Conservation (phyloP, 2,888 invertebrate species). For the Heliconius charithonia region DNA sequence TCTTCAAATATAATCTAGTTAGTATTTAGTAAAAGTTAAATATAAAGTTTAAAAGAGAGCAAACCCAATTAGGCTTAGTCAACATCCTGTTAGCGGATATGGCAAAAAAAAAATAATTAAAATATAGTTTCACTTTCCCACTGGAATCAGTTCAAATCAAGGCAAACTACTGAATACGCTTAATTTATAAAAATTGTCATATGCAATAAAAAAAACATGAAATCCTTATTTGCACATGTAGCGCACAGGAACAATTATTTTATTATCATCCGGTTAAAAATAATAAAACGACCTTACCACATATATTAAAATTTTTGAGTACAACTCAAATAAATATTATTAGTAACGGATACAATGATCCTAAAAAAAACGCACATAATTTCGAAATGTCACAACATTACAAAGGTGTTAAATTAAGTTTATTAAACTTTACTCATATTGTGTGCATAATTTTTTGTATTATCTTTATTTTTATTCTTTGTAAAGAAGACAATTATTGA, state of each 20-base stretch:
- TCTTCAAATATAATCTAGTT: background rate
- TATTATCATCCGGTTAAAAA: background rate
- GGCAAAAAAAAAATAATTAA: background rate
- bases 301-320: background rate
- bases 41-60: background rate
- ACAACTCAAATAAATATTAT: no score
- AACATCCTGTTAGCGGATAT: slow-evolving; percentile 15
- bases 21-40: background rate
- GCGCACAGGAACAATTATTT: background rate
- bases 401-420: no score
- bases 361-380: no score
- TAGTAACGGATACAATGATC: no score
- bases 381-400: no score
- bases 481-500: no score
- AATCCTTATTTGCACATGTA: slow-evolving; percentile 6
- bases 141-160: slow-evolving; percentile 23
- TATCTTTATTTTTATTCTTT: no score
- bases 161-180: slow-evolving; percentile 18
- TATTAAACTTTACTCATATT: no score
- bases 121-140: slow-evolving; percentile 16
- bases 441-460: no score
- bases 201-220: slow-evolving; percentile 3
- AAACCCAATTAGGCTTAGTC: background rate
- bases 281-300: background rate
- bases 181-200: background rate